Conservation (phyloP, 2,113 vertebrate species). For the Phaetusa simplex region DNA sequence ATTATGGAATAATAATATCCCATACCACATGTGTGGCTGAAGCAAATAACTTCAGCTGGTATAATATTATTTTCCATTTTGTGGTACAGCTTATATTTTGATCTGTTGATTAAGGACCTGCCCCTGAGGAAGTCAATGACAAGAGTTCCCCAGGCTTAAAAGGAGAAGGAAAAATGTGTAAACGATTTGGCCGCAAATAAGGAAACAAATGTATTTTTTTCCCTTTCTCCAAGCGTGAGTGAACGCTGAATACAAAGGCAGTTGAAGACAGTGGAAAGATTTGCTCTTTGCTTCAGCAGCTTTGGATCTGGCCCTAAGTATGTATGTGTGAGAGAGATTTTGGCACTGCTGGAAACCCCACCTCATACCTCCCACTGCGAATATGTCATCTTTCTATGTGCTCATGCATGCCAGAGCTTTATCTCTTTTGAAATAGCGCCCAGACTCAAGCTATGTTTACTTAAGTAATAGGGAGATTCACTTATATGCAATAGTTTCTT, state of each 20-base stretch:
- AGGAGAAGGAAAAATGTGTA: conserved; percentile 14
- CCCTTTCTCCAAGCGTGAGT: neutral
- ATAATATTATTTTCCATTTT: conserved; percentile 66
- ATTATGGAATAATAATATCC: conserved; percentile 71
- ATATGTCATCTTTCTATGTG: conserved; percentile 69
- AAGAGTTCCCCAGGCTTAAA: neutral
- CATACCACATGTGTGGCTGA: conserved; percentile 47
- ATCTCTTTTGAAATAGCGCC: conserved; percentile 74
- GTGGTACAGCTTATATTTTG: conserved; percentile 59
- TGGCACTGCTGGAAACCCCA: conserved; percentile 65
- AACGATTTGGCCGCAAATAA: conserved; percentile 55
- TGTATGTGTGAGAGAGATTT: conserved; percentile 48
- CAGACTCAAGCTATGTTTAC: conserved; percentile 74
- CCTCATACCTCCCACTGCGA: conserved; percentile 80
- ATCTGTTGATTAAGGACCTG: conserved; percentile 25
- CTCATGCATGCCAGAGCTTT: conserved; percentile 66
- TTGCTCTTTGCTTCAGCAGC: conserved; percentile 24
- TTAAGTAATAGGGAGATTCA: conserved; percentile 73
- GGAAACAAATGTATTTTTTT: conserved; percentile 15
- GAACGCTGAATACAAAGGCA: neutral
- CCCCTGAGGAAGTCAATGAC: conserved; percentile 23
- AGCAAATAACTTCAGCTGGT: conserved; percentile 62
- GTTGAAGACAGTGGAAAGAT: conserved; percentile 15
- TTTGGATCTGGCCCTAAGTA: neutral
- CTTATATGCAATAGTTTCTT: conserved; percentile 66